These are phyloP conservation scores for Pseudorhombus dupliciocellatus DNA, from an alignment of 2,113 vertebrate genomes.

Conservation along the genomic window DNA sequence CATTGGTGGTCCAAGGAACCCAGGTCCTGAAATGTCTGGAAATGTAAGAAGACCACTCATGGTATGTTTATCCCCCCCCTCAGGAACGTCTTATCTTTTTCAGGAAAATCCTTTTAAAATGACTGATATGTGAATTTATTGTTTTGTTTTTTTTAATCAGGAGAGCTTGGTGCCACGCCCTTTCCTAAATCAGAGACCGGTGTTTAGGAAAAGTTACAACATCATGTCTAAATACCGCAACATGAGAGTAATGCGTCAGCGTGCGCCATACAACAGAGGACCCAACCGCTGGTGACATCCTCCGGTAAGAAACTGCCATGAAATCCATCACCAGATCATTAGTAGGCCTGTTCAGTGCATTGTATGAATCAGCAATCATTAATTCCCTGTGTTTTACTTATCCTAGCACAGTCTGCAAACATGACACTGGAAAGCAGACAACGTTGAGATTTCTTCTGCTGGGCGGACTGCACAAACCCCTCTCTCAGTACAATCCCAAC, in stretches of 20 bases:
- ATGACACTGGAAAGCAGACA: background rate
- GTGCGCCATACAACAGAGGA: constrained; percentile 64
- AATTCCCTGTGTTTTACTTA: background rate
- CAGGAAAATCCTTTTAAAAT: background rate
- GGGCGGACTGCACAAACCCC: constrained; percentile 12
- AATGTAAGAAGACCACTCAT: constrained; percentile 77
- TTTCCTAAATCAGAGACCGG: constrained; percentile 74
- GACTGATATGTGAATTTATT: background rate
- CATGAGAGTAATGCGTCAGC: constrained; percentile 78
- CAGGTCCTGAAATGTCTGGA: constrained; percentile 49
- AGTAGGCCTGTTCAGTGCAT: background rate
- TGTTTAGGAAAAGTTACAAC: constrained; percentile 78
- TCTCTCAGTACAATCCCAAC: constrained; percentile 6
- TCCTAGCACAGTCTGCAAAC: background rate
- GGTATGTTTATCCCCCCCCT: constrained; percentile 57
- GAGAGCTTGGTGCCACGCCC: constrained; percentile 73
- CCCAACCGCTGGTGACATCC: constrained; percentile 72
- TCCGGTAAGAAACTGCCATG: constrained; percentile 13
- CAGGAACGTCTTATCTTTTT: background rate
- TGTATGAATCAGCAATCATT: no score
- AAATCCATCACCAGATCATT: no score
- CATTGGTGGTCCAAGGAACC: constrained; percentile 48
- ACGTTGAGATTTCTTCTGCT: constrained; percentile 5
- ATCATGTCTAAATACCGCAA: constrained; percentile 83
- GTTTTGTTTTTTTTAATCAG: constrained; percentile 33